A percentile compares a stretch with the other conserved stretches of the same genome.
phyloP scores from a whole-genome alignment of 1,140 invertebrate genomes.

The Sitophilus oryzae region DNA sequence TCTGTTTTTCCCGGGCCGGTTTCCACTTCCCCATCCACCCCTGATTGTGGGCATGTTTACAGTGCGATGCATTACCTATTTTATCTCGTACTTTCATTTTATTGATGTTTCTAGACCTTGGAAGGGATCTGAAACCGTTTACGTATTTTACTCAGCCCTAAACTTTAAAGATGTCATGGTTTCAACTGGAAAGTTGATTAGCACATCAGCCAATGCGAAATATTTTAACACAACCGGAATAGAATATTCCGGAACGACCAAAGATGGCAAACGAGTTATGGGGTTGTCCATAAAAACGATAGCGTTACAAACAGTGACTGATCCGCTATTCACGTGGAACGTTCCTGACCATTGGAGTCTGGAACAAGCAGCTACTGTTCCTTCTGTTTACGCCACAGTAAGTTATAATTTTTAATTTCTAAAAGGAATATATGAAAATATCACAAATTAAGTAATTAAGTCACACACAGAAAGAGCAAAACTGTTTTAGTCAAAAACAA shows the following conservation, averaged over 20 bases:
- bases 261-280: conserved; percentile 60
- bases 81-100: no score
- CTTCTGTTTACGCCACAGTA: no score
- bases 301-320: conserved; percentile 53
- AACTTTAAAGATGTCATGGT: conserved; percentile 78
- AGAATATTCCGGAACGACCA: conserved; percentile 52
- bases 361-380: conserved; percentile 82
- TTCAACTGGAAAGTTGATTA: conserved; percentile 68
- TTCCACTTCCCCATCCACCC: no score
- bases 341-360: conserved; percentile 77
- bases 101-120: background rate
- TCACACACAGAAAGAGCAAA: no score
- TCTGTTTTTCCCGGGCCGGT: no score
- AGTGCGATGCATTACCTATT: no score
- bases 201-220: no score
- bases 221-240: conserved; percentile 15
- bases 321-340: conserved; percentile 58
- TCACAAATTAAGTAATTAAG: no score
- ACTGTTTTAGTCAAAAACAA: no score
- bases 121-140: conserved; percentile 1
- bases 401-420: no score
- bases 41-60: no score
- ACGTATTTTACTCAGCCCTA: conserved; percentile 57
- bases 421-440: no score
- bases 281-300: conserved; percentile 55